Evolutionary conservation across 2,113 vertebrate species (phyloP).

Genomic region (Ploceus nigricollis): DNA sequence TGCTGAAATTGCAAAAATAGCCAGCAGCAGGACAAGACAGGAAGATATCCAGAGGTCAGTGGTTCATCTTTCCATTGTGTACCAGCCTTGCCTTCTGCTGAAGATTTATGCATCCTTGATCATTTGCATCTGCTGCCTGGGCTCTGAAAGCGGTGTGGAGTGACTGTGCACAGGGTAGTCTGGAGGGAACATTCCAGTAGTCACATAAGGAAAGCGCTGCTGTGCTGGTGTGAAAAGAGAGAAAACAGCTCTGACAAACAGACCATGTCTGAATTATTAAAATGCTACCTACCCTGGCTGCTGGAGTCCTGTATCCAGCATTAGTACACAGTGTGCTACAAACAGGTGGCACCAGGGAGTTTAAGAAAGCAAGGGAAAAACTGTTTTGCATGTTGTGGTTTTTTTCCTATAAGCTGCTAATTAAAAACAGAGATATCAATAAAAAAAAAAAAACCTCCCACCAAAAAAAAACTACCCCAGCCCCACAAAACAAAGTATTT

Average conservation of each 20-base stretch:
- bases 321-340: neutral
- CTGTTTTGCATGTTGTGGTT: neutral
- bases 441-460: neutral
- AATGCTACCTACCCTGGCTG: neutral
- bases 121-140: neutral
- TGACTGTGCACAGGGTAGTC: neutral
- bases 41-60: neutral
- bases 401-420: neutral
- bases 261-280: neutral
- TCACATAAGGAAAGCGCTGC: neutral
- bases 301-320: neutral
- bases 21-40: neutral
- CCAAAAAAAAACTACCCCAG: neutral
- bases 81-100: neutral
- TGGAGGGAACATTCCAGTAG: neutral
- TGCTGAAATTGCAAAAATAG: neutral
- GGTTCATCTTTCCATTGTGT: neutral
- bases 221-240: neutral
- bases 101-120: neutral
- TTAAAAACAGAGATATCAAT: neutral
- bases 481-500: neutral
- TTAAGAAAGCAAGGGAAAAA: neutral
- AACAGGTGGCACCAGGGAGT: neutral
- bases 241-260: neutral
- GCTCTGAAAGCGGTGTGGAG: neutral